Conservation (phyloP, 2,888 invertebrate species). For the Lomographa bimaculata region DNA sequence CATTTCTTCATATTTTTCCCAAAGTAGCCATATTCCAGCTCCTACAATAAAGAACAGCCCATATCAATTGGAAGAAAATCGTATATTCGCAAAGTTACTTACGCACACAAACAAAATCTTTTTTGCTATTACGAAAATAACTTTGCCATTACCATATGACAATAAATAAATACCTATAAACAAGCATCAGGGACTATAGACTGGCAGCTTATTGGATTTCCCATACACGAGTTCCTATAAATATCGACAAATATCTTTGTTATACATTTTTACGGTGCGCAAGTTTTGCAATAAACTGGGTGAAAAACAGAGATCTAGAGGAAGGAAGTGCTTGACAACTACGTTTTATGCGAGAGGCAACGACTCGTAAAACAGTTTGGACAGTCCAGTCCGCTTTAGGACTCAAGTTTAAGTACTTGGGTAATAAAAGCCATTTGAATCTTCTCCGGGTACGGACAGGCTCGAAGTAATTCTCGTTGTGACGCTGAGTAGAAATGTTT, state of each 20-base stretch:
- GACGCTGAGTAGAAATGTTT: slow-evolving; percentile 1
- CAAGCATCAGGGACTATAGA: slow-evolving; percentile 11
- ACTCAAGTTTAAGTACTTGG: slow-evolving; percentile 23
- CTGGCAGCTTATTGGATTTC: slow-evolving; percentile 25
- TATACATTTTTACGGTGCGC: slow-evolving; percentile 36
- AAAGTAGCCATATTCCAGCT: too few species aligned
- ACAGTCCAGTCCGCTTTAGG: slow-evolving; percentile 20
- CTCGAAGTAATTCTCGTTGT: slow-evolving; percentile 8
- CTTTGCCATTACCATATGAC: slow-evolving; percentile 13
- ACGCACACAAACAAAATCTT: slow-evolving; percentile 1
- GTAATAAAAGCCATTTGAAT: slow-evolving; percentile 23
- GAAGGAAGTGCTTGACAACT: slow-evolving; percentile 30
- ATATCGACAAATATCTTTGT: slow-evolving; percentile 25
- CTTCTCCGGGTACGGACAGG: slow-evolving; percentile 10
- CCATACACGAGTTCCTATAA: slow-evolving; percentile 19
- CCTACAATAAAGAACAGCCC: not conserved
- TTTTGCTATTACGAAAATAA: slow-evolving; percentile 16
- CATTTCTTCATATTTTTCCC: too few species aligned
- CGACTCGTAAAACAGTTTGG: slow-evolving; percentile 34
- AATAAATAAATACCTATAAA: slow-evolving; percentile 23
- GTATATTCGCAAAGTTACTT: slow-evolving; percentile 1
- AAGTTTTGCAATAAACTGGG: slow-evolving; percentile 38
- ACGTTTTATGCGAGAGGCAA: slow-evolving; percentile 31
- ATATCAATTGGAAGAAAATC: not conserved
- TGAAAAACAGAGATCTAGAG: slow-evolving; percentile 33